A percentile compares a stretch with the other conserved stretches of the same genome.
Conservation (phyloP, 2,113 vertebrate genomes). For the Macquaria australasica region DNA sequence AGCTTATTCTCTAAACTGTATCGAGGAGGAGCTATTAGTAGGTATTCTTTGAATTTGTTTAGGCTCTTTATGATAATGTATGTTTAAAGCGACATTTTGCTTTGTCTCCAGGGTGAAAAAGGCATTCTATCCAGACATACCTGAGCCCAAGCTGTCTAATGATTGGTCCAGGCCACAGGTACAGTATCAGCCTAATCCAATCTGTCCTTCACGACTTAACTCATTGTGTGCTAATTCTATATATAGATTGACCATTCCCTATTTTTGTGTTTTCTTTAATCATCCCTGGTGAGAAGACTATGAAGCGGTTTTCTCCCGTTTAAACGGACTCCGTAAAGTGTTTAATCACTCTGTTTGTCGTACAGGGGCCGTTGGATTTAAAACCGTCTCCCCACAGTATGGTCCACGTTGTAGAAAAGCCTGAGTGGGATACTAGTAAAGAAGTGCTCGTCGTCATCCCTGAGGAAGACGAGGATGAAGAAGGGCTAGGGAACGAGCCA, state of each 20-base stretch:
- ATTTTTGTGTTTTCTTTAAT: background rate
- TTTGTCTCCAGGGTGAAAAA: slow-evolving; percentile 79
- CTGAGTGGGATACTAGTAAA: slow-evolving; percentile 77
- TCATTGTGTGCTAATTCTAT: background rate
- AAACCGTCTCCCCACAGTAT: slow-evolving; percentile 91
- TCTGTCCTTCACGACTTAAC: background rate
- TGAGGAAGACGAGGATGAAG: slow-evolving; percentile 80
- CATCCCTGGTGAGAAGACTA: background rate
- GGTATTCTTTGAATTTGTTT: background rate
- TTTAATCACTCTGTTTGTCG: slow-evolving; percentile 6
- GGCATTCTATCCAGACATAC: slow-evolving; percentile 83
- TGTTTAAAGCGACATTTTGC: background rate
- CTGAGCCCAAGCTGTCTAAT: slow-evolving; percentile 80
- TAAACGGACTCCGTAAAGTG: background rate
- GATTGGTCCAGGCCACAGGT: slow-evolving; percentile 80
- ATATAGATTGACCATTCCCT: background rate
- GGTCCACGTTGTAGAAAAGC: slow-evolving; percentile 91
- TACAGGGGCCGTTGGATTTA: slow-evolving; percentile 84
- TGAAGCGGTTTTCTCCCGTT: background rate
- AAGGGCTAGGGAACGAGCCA: slow-evolving; percentile 78
- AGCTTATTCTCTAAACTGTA: background rate
- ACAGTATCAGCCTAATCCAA: slow-evolving; percentile 12
- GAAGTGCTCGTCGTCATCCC: slow-evolving; percentile 90
- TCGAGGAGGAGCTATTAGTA: background rate
- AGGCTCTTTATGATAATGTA: background rate